Conservation (phyloP, 2,888 invertebrate species). For the Diabrotica balteata region DNA sequence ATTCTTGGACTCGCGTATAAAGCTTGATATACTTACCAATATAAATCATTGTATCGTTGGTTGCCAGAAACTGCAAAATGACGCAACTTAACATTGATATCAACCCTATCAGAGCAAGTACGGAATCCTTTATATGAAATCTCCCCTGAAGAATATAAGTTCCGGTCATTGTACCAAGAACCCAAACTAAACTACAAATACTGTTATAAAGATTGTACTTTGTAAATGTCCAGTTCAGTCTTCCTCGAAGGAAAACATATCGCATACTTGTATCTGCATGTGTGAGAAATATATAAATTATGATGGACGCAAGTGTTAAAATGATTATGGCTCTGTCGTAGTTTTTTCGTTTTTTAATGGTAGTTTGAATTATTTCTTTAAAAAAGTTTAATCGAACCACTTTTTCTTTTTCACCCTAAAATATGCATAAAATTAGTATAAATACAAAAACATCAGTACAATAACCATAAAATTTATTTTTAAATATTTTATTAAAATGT, state of each 20-base stretch:
- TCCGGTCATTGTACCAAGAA: conserved; percentile 67
- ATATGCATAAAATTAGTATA: not conserved
- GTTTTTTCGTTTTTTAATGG: conserved; percentile 66
- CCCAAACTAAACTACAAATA: conserved; percentile 61
- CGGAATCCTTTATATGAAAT: conserved; percentile 60
- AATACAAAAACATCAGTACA: no score
- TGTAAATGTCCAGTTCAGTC: conserved; percentile 72
- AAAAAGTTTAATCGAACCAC: conserved; percentile 25
- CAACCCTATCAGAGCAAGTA: conserved; percentile 59
- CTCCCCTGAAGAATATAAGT: conserved; percentile 66
- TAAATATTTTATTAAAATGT: no score
- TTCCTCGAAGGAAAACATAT: conserved; percentile 69
- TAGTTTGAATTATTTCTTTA: conserved; percentile 63
- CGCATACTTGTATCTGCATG: conserved; percentile 64
- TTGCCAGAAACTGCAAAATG: conserved; percentile 57
- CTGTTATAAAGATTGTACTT: conserved; percentile 69
- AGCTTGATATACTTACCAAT: conserved; percentile 54
- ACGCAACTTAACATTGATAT: conserved; percentile 51
- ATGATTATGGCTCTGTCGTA: conserved; percentile 64
- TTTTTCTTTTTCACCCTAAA: not conserved
- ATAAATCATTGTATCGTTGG: conserved; percentile 64
- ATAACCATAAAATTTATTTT: no score
- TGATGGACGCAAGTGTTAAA: conserved; percentile 58
- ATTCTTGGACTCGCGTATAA: no score
- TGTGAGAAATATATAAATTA: conserved; percentile 55